phyloP scores from a whole-genome alignment of 2,797 vertebrate species.

The Sebastes minor region DNA sequence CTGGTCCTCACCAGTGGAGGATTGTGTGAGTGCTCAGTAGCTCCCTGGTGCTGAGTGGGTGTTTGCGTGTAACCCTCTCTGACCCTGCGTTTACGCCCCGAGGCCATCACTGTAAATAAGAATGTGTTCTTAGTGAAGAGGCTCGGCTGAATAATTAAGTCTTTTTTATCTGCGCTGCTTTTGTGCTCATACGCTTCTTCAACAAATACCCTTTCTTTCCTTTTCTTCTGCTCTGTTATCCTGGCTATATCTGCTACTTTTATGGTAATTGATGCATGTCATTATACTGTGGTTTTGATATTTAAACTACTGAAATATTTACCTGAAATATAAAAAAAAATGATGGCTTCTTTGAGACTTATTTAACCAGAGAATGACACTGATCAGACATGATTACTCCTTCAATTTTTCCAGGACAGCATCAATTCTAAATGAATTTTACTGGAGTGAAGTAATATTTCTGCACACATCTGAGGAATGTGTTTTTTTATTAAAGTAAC shows the following conservation, averaged over 20 bases:
- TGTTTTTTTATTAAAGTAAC: constrained; percentile 7
- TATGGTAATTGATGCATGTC: not conserved
- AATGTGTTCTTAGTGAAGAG: constrained; percentile 45
- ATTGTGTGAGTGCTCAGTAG: not conserved
- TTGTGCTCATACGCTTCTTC: constrained; percentile 15
- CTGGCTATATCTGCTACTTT: not conserved
- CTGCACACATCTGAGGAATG: not conserved
- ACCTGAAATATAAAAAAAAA: not conserved
- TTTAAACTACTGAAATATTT: not conserved
- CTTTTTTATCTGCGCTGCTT: constrained; percentile 20
- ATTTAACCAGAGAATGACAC: not conserved
- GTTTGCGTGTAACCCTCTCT: constrained; percentile 42
- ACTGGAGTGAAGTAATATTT: not conserved
- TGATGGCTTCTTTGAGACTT: not conserved
- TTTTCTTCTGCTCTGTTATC: not conserved
- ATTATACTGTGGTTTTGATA: not conserved
- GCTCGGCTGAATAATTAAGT: constrained; percentile 38
- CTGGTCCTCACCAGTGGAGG: not conserved
- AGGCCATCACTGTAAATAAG: constrained; percentile 45
- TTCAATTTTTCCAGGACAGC: not conserved
- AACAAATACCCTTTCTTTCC: not conserved
- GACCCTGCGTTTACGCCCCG: constrained; percentile 26
- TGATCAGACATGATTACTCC: not conserved
- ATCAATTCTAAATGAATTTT: not conserved
- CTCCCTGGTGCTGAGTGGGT: constrained; percentile 38